phyloP scores from a whole-genome alignment of 2,113 vertebrate genomes.

The Sander lucioperca region DNA sequence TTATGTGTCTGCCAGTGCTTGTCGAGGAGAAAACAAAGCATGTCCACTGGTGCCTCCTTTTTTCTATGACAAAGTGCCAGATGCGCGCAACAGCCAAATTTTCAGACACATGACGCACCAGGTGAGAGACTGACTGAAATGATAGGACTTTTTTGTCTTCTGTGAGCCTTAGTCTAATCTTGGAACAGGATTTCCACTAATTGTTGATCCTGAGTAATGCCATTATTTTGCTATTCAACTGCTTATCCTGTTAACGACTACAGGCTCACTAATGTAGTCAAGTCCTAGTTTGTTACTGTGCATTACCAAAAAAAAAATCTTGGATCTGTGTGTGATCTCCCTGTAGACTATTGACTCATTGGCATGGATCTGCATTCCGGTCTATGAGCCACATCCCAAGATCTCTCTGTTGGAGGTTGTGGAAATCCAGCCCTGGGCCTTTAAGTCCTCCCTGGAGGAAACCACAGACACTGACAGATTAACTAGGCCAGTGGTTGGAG shows the following conservation, averaged over 20 bases:
- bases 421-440: not conserved
- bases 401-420: conserved; percentile 76
- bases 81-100: conserved; percentile 78
- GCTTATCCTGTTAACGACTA: not conserved
- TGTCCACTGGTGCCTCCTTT: not conserved
- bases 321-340: conserved; percentile 14
- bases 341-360: conserved; percentile 60
- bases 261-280: not conserved
- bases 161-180: not conserved
- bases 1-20: conserved; percentile 22
- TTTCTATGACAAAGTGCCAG: conserved; percentile 71
- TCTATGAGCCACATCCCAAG: conserved; percentile 48
- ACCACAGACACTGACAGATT: not conserved
- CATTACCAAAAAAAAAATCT: not conserved
- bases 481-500: not conserved
- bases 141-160: not conserved
- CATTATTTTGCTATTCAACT: not conserved
- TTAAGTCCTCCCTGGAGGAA: not conserved
- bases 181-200: not conserved
- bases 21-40: not conserved
- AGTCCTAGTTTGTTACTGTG: not conserved
- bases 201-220: not conserved
- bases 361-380: conserved; percentile 26
- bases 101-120: conserved; percentile 64
- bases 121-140: conserved; percentile 49